These are phyloP conservation scores for Lordiphosa clarofinis DNA, from an alignment of 1,140 invertebrate species.

Conservation along the genomic window DNA sequence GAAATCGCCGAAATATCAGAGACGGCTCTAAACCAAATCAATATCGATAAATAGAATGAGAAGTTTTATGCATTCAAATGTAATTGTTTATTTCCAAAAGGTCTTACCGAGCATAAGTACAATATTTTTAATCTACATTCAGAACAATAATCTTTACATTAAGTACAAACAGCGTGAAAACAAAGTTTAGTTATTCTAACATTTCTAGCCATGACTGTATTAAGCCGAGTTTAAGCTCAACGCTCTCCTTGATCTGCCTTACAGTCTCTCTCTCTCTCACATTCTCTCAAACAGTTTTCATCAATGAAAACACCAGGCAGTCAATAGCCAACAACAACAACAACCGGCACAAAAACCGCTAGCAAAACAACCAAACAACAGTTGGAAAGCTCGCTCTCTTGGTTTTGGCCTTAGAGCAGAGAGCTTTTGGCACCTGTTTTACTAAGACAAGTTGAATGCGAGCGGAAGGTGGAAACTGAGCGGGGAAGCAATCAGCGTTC, in stretches of 20 bases:
- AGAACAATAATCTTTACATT: too few species aligned
- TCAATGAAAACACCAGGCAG: slow-evolving; percentile 56
- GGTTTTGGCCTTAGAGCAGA: slow-evolving; percentile 5
- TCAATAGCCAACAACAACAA: slow-evolving; percentile 46
- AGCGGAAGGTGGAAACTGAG: background rate
- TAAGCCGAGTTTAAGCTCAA: background rate
- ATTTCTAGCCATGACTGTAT: slow-evolving; percentile 42
- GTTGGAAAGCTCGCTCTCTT: slow-evolving; percentile 44
- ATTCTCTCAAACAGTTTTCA: slow-evolving; percentile 45
- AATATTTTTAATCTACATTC: too few species aligned
- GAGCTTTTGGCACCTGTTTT: slow-evolving; percentile 62
- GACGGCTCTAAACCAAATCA: too few species aligned
- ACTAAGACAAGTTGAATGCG: slow-evolving; percentile 17
- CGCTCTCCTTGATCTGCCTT: background rate
- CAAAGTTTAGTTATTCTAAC: background rate
- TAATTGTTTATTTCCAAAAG: too few species aligned
- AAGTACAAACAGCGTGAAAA: too few species aligned
- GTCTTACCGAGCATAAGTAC: too few species aligned
- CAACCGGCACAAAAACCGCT: slow-evolving; percentile 60
- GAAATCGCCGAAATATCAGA: too few species aligned
- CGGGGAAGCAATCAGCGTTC: slow-evolving; percentile 1
- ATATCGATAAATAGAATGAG: too few species aligned
- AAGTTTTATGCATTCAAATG: too few species aligned
- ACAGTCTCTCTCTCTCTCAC: slow-evolving; percentile 9
- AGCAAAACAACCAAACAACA: slow-evolving; percentile 44